A percentile compares a stretch with the other conserved stretches of the same genome.
These are phyloP conservation scores for Atethmia centrago DNA, from an alignment of 2,888 invertebrate genomes.

Conservation along the genomic window DNA sequence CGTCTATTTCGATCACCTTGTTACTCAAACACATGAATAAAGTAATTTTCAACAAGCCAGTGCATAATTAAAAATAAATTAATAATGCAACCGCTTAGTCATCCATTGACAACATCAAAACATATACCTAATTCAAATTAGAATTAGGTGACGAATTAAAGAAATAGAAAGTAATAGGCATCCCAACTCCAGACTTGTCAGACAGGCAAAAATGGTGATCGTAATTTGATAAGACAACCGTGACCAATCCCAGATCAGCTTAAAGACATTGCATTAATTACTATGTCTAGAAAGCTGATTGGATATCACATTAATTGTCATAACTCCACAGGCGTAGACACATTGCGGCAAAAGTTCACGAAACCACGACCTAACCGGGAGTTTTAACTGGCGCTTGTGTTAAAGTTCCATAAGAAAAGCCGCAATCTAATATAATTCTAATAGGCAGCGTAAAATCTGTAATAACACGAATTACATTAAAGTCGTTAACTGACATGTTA, in stretches of 20 bases:
- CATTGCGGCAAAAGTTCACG: slow-evolving; percentile 39
- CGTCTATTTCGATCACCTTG: neutral
- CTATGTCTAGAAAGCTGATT: slow-evolving; percentile 39
- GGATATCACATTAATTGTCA: slow-evolving; percentile 29
- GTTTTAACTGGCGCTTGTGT: slow-evolving; percentile 26
- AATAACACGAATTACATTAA: slow-evolving; percentile 61
- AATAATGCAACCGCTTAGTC: slow-evolving; percentile 40
- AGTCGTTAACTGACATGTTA: slow-evolving; percentile 56
- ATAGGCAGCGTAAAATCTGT: slow-evolving; percentile 63
- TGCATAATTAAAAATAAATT: slow-evolving; percentile 30
- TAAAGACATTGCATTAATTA: slow-evolving; percentile 42
- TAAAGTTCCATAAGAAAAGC: slow-evolving; percentile 31
- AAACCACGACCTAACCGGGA: slow-evolving; percentile 24
- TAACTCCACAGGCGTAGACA: slow-evolving; percentile 22
- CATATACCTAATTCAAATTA: slow-evolving; percentile 6
- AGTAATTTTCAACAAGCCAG: slow-evolving; percentile 29
- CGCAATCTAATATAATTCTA: slow-evolving; percentile 61
- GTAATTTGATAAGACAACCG: slow-evolving; percentile 12
- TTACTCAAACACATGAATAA: slow-evolving; percentile 39
- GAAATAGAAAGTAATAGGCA: neutral
- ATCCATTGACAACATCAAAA: slow-evolving; percentile 40
- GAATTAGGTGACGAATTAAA: neutral
- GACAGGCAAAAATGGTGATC: neutral
- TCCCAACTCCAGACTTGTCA: neutral
- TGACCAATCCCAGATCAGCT: slow-evolving; percentile 22